These are phyloP conservation scores for Athetis lepigone DNA, from an alignment of 2,888 invertebrate species.

Conservation along the genomic window DNA sequence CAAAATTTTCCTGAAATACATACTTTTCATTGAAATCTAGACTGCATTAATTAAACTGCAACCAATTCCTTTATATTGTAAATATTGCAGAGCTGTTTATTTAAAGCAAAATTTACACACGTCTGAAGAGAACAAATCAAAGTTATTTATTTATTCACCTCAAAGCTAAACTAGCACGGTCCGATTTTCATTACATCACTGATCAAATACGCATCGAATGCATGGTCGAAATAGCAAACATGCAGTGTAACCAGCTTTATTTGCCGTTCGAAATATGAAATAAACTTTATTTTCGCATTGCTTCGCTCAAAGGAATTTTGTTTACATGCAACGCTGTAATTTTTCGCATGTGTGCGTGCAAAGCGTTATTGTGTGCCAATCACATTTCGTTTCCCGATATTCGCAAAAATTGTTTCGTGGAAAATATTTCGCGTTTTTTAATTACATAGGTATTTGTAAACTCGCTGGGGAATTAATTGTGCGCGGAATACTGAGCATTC, in stretches of 20 bases:
- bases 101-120: not conserved
- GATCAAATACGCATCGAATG: constrained; percentile 11
- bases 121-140: not conserved
- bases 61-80: too few species aligned
- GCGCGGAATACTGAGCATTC: constrained; percentile 1
- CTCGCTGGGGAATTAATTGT: constrained; percentile 1
- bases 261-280: constrained; percentile 14
- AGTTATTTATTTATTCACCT: constrained; percentile 16
- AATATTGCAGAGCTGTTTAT: not conserved
- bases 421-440: constrained; percentile 32
- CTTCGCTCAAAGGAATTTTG: constrained; percentile 24
- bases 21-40: too few species aligned
- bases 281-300: constrained; percentile 24
- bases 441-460: constrained; percentile 21
- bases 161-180: constrained; percentile 31
- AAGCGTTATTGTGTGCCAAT: not conserved
- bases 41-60: too few species aligned
- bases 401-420: not conserved
- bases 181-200: constrained; percentile 11
- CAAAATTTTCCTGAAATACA: too few species aligned
- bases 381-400: not conserved
- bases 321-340: not conserved
- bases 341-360: not conserved
- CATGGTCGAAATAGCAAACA: constrained; percentile 26
- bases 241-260: constrained; percentile 27